Conservation (phyloP, 2,113 vertebrate genomes). For the Ondatra zibethicus region DNA sequence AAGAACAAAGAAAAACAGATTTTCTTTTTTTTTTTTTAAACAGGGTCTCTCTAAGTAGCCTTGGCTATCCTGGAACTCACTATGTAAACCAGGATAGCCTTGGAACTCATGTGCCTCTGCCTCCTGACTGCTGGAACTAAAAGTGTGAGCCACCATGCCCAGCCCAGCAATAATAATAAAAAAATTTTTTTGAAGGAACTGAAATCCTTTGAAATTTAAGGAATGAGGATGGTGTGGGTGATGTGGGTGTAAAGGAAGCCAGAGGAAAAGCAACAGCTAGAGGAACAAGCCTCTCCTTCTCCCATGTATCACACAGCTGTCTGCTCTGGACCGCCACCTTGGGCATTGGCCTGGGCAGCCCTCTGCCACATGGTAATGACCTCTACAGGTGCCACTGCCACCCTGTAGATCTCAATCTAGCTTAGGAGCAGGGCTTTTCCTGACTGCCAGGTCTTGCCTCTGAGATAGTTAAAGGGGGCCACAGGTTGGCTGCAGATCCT, state of each 20-base stretch:
- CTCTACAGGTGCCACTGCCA: not conserved
- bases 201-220: conserved; percentile 30
- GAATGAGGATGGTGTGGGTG: not conserved
- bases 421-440: not conserved
- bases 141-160: not conserved
- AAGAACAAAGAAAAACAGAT: not conserved
- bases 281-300: not conserved
- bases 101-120: not conserved
- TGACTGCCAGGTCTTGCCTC: not conserved
- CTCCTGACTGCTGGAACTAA: not conserved
- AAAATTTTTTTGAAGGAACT: not conserved
- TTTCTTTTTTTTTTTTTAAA: not conserved
- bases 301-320: not conserved
- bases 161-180: not conserved
- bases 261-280: not conserved
- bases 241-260: not conserved
- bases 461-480: not conserved
- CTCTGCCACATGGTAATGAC: not conserved
- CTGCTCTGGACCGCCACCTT: not conserved
- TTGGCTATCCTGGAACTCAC: not conserved
- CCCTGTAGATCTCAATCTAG: not conserved
- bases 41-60: not conserved
- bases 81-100: not conserved
- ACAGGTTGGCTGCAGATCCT: not conserved
- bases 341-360: not conserved